Evolutionary conservation across 2,888 invertebrate genomes (phyloP), one percentile per base, ranked within the genome.

Genomic region (Baronia brevicornis): DNA sequence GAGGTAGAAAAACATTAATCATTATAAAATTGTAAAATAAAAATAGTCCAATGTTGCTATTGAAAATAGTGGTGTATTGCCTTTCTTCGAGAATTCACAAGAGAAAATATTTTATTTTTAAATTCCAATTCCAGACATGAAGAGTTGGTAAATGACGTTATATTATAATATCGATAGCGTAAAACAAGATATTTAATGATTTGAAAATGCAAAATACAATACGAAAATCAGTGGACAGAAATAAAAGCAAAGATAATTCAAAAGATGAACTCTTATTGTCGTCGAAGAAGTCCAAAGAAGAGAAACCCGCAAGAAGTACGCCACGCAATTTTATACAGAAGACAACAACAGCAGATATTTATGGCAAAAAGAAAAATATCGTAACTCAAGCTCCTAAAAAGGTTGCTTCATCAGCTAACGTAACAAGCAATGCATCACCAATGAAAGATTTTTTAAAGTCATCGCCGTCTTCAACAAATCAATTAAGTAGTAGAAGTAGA

Each of bases 361-460:
- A 84, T 29, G 58, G 61, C 36, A 71, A 53, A 39, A 71, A 66
- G 39, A 61, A 45, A 8, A 38, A 6, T n/a, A 25, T 11, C 2
- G n/a, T 36, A 9, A 20, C 13, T 9, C 52, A 57, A 43, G 60
- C 74, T 2, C 68, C 72, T 1, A 77, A 55, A 38, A 77, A 77
- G 39, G 10, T 51, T 1, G 17, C 44, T 1, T 50, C 50, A 1
- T 33, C 48, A 1, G 41, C 58, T 0, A 40, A 47, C 7, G 42
- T 37, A 23, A 41, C 36, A 5, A 51, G 35, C 3, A 62, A 57
- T 39, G 46, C 39, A 33, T 67, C 75, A 0, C 74, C 74, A 7
- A 75, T 73, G 71, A 74, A 65, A 30, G 60, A 62, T 30, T 36
- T 60, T 21, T 35, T 78, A 0, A 78, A 70, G 54, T 65, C 74